phyloP scores from a whole-genome alignment of 1,140 invertebrate genomes.

The Cyclargus thomasi region DNA sequence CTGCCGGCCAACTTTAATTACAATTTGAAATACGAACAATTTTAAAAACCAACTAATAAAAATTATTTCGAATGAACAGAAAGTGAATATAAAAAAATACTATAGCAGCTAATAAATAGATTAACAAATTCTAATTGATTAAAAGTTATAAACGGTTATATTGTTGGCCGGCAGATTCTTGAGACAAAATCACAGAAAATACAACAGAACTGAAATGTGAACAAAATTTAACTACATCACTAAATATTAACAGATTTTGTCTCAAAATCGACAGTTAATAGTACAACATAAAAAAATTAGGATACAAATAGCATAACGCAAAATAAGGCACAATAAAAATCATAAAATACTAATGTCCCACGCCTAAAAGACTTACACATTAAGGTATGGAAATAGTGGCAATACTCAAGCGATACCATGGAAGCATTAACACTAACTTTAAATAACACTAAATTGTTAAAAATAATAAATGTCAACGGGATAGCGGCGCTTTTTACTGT shows the following conservation, averaged over 20 bases:
- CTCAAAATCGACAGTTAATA: conserved; percentile 4
- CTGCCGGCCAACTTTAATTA: conserved; percentile 25
- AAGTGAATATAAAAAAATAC: neutral
- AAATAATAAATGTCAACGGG: conserved; percentile 12
- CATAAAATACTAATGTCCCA: conserved; percentile 1
- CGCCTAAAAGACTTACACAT: conserved; percentile 11
- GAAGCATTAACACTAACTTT: conserved; percentile 13
- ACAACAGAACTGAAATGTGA: neutral
- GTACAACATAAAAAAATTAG: conserved; percentile 6
- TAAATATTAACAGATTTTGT: neutral
- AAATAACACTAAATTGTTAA: conserved; percentile 12
- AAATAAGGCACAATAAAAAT: conserved; percentile 11
- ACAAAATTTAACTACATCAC: neutral
- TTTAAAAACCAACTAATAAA: neutral
- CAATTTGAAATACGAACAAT: neutral
- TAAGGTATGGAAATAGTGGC: conserved; percentile 7
- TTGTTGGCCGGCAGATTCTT: conserved; percentile 3
- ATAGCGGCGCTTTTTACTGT: conserved; percentile 7
- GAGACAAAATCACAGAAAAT: neutral
- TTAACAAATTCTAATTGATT: neutral
- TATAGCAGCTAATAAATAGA: neutral
- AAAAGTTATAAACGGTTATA: neutral
- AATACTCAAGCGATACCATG: conserved; percentile 11
- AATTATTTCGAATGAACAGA: neutral
- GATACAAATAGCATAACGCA: conserved; percentile 12